Evolutionary conservation across 1,140 invertebrate species (phyloP).

Genomic region (Panulirus ornatus): DNA sequence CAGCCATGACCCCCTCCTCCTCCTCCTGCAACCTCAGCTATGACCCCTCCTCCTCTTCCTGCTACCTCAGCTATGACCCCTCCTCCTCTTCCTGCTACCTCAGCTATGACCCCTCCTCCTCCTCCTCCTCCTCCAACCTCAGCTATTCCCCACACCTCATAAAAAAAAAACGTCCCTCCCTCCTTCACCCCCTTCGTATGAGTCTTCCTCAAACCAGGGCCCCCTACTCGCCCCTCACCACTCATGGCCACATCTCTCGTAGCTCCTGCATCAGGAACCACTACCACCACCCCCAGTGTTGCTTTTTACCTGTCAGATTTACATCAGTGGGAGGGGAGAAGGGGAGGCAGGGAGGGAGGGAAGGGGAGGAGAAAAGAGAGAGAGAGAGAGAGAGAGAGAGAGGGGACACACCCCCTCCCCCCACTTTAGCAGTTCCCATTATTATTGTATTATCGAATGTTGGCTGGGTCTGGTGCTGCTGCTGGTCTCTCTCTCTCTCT

Average conservation of each 20-base stretch:
- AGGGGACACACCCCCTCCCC: too few relatives aligned
- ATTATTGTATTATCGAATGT: constrained; percentile 19
- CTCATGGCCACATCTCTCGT: constrained; percentile 6
- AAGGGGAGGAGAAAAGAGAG: too few relatives aligned
- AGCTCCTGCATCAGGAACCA: constrained; percentile 2
- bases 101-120: not conserved
- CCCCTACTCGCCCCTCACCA: constrained; percentile 10
- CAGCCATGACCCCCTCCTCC: not conserved
- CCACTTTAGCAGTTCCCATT: not conserved
- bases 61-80: too few relatives aligned
- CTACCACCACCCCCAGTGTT: too few relatives aligned
- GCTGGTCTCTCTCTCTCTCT: constrained; percentile 20
- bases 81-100: not conserved
- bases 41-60: not conserved
- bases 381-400: too few relatives aligned
- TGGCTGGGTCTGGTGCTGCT: too few relatives aligned
- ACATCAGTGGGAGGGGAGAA: not conserved
- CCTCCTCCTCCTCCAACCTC: too few relatives aligned
- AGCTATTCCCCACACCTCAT: too few relatives aligned
- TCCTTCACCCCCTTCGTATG: not conserved
- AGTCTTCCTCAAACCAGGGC: too few relatives aligned
- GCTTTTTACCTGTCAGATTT: not conserved
- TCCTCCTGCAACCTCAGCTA: not conserved
- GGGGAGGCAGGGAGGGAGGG: too few relatives aligned
- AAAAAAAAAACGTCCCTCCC: too few relatives aligned